Conservation (phyloP, 92 coral and sea anemone genomes). For the Zoanthus sociatus region DNA sequence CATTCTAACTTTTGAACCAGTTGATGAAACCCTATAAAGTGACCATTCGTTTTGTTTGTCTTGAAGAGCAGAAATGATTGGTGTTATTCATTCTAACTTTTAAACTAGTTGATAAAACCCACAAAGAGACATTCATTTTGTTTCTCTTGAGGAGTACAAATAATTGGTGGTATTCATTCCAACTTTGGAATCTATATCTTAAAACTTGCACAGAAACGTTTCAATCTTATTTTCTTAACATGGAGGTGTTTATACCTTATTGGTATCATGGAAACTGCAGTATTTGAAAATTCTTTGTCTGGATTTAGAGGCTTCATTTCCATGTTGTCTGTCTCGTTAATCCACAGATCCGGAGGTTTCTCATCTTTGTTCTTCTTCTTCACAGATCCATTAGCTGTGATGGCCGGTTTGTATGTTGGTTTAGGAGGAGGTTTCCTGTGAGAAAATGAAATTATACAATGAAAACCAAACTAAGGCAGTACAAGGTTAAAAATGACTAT, state of each 20-base stretch:
- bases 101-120: no score
- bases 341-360: constrained; percentile 84
- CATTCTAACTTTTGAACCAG: no score
- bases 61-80: no score
- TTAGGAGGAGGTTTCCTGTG: constrained; percentile 73
- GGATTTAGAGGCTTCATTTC: constrained; percentile 89
- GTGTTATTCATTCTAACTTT: no score
- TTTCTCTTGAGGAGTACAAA: no score
- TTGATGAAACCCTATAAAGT: no score
- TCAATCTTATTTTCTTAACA: not conserved
- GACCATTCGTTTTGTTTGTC: no score
- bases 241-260: not conserved
- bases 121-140: no score
- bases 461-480: not conserved
- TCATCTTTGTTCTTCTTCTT: constrained; percentile 83
- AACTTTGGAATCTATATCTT: no score
- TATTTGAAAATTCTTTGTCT: constrained; percentile 71
- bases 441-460: not conserved
- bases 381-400: constrained; percentile 77
- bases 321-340: constrained; percentile 82
- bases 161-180: no score
- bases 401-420: constrained; percentile 77
- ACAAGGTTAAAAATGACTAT: not conserved
- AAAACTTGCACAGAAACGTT: no score
- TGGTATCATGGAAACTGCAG: constrained; percentile 4